These are phyloP conservation scores for Euproctis similis DNA, from an alignment of 2,888 invertebrate genomes.

Conservation along the genomic window DNA sequence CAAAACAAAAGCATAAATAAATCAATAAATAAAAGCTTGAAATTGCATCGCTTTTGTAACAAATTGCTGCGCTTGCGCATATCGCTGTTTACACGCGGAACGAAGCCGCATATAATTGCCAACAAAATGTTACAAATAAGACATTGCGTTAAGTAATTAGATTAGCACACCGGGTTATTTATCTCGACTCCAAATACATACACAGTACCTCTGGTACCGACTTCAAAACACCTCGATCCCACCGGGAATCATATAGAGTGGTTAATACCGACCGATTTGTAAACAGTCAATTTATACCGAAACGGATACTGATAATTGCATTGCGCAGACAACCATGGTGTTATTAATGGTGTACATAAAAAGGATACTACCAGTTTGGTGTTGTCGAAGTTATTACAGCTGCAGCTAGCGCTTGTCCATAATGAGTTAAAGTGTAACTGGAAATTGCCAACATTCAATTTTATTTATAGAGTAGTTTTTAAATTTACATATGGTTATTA, in stretches of 20 bases:
- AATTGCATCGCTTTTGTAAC: constrained; percentile 31
- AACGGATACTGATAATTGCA: constrained; percentile 41
- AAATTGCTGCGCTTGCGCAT: constrained; percentile 37
- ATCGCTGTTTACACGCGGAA: constrained; percentile 47
- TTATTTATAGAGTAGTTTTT: too few species aligned
- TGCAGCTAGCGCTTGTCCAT: constrained; percentile 3
- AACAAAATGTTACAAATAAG: constrained; percentile 66
- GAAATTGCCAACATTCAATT: not conserved
- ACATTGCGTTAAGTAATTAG: constrained; percentile 71
- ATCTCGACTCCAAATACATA: constrained; percentile 21
- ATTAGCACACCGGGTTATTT: constrained; percentile 61
- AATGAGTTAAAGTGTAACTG: constrained; percentile 3
- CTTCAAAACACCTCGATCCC: too few species aligned
- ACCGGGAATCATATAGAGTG: constrained; percentile 32
- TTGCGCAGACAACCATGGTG: constrained; percentile 20
- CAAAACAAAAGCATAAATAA: too few species aligned
- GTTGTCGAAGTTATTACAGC: constrained; percentile 16
- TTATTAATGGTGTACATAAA: constrained; percentile 29
- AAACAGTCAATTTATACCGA: constrained; percentile 36
- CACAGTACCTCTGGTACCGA: too few species aligned
- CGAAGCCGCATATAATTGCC: constrained; percentile 52
- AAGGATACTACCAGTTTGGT: constrained; percentile 19
- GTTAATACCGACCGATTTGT: constrained; percentile 40
- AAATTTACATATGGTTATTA: too few species aligned
- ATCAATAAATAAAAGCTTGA: constrained; percentile 26